These are phyloP conservation scores for Glossosoma conforme DNA, from an alignment of 1,140 invertebrate species.

Conservation along the genomic window DNA sequence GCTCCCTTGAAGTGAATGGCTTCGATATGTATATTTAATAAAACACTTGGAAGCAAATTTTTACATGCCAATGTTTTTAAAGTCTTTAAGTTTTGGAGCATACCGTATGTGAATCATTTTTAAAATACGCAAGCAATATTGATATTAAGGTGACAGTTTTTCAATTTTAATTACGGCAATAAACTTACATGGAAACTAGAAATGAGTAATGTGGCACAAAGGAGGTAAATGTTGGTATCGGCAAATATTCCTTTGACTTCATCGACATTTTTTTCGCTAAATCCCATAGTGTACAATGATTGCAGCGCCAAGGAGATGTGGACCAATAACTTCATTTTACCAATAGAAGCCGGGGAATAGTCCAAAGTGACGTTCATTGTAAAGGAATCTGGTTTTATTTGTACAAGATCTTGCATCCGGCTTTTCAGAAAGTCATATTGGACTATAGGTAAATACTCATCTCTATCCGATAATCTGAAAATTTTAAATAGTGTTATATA, in stretches of 20 bases:
- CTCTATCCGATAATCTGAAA: constrained; percentile 56
- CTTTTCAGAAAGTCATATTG: constrained; percentile 78
- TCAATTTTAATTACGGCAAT: background rate
- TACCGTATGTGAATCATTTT: too few relatives aligned
- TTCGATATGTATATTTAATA: too few relatives aligned
- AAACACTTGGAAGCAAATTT: too few relatives aligned
- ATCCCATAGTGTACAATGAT: constrained; percentile 71
- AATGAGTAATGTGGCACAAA: constrained; percentile 89
- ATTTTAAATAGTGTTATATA: too few relatives aligned
- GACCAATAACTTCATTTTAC: constrained; percentile 67
- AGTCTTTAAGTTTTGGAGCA: too few relatives aligned
- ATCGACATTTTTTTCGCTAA: constrained; percentile 90
- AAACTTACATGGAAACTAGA: constrained; percentile 87
- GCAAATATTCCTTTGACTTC: constrained; percentile 95
- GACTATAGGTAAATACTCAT: constrained; percentile 77
- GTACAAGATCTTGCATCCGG: constrained; percentile 66
- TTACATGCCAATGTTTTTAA: too few relatives aligned
- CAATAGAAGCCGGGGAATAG: constrained; percentile 63
- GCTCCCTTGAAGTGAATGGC: too few relatives aligned
- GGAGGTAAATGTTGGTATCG: constrained; percentile 90
- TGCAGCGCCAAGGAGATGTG: constrained; percentile 77
- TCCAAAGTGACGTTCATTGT: constrained; percentile 55
- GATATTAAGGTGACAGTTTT: too few relatives aligned
- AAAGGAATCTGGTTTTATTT: constrained; percentile 53
- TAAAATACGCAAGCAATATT: too few relatives aligned